These are phyloP conservation scores for Pomatorhinus ruficollis DNA, from an alignment of 2,113 vertebrate species.

Conservation along the genomic window DNA sequence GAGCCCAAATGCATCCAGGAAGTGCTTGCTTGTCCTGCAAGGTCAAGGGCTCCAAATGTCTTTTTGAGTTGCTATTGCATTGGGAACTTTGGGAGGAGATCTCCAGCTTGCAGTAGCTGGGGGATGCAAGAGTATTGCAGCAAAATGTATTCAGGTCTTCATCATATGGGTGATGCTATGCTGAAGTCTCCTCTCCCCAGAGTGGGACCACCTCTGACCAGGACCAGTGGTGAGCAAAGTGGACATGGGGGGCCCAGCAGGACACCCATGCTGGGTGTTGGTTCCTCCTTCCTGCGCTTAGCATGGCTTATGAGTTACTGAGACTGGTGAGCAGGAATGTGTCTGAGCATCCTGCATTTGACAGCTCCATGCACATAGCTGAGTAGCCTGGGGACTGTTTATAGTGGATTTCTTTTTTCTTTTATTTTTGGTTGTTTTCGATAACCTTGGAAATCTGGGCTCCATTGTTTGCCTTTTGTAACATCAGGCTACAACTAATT, in stretches of 20 bases:
- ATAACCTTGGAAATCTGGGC: constrained; percentile 55
- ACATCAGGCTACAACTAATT: constrained; percentile 44
- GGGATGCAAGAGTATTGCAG: rapidly evolving
- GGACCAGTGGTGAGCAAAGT: neutral
- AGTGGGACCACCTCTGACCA: rapidly evolving
- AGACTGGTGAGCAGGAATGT: neutral
- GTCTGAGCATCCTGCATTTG: neutral
- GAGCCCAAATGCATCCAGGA: neutral
- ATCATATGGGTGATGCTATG: rapidly evolving
- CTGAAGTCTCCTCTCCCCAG: neutral
- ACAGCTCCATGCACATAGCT: neutral
- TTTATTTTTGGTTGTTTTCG: neutral
- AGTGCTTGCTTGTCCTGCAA: neutral
- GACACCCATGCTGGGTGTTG: rapidly evolving
- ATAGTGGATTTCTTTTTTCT: neutral
- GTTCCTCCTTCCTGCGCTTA: neutral
- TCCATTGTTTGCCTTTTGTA: constrained; percentile 26
- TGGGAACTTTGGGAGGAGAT: neutral
- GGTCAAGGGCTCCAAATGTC: neutral
- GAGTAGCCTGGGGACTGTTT: neutral
- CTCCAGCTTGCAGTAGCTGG: neutral
- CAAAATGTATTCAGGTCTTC: rapidly evolving
- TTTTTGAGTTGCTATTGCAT: neutral
- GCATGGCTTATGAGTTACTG: neutral
- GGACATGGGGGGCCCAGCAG: neutral